phyloP scores from a whole-genome alignment of 2,797 vertebrate species.

The Xenopus petersii region DNA sequence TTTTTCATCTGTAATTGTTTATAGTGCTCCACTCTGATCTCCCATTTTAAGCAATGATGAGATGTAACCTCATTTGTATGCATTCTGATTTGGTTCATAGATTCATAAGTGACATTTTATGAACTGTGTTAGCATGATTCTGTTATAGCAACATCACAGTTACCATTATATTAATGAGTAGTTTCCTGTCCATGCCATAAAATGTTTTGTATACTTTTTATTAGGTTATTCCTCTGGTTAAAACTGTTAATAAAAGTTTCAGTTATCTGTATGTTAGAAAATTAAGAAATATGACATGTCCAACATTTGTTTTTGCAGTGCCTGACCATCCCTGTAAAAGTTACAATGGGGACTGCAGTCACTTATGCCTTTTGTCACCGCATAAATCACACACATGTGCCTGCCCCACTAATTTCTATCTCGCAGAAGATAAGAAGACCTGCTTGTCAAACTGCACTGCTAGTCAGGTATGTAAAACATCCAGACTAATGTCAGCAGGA shows the following conservation, averaged over 20 bases:
- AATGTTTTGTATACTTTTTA: conserved; percentile 37
- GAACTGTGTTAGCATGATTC: conserved; percentile 17
- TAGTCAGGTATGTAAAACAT: conserved; percentile 78
- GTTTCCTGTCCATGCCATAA: conserved; percentile 47
- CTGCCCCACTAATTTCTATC: conserved; percentile 95
- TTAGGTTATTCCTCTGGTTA: conserved; percentile 36
- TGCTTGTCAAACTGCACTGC: conserved; percentile 96
- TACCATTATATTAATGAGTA: conserved; percentile 39
- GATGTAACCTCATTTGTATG: conserved; percentile 35
- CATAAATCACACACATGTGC: conserved; percentile 81
- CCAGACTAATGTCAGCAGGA: not conserved
- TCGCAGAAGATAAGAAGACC: conserved; percentile 84
- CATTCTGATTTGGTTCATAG: conserved; percentile 10
- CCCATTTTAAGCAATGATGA: conserved; percentile 18
- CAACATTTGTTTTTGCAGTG: conserved; percentile 66
- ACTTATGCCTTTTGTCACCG: conserved; percentile 90
- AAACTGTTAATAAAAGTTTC: conserved; percentile 27
- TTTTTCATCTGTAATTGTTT: conserved; percentile 1
- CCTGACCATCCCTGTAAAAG: conserved; percentile 81
- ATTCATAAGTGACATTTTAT: conserved; percentile 42
- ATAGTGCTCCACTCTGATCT: conserved; percentile 21
- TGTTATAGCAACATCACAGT: conserved; percentile 29
- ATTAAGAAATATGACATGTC: conserved; percentile 25
- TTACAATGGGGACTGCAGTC: conserved; percentile 92
- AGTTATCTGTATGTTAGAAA: conserved; percentile 31